Evolutionary conservation across 2,888 invertebrate genomes (phyloP), one percentile per base, ranked within the genome.

Genomic region (Tenthredo amoena): DNA sequence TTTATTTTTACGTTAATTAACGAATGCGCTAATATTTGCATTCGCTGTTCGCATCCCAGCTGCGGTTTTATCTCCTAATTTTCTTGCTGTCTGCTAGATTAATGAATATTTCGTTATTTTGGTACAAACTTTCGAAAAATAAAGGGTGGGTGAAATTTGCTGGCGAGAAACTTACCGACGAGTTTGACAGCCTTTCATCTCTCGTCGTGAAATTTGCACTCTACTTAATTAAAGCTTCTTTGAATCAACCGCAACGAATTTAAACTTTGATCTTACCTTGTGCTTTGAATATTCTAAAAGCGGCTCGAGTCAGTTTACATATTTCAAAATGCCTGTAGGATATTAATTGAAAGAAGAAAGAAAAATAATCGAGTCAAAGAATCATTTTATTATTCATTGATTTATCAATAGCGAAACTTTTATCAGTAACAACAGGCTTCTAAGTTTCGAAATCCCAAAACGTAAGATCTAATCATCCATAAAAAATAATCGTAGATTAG

Each of bases 401-500:
- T 31, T 76, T 6, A 50, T 47, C 12, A 47, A 15, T 26, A 26
- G 26, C 21, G 15, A 26, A 47, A 15, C 7, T 21, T 74, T 15
- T 1, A 58, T 62, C 62, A 12, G 62, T 21, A 7, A n/a, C 34
- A 40, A n/a, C 7, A 37, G 2, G 34, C 15, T 55, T 55, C 6
- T 12, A 79, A 18, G 2, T 12, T 10, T 2, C 21, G 47, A 4
- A 82, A 82, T 10, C 43, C 31, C 34, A 47, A 26, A n/a, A 68
- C 9, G 58, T 31, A 50, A 18, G 68, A 87, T 86, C 90, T 87
- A 90, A 72, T 87, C 87, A 0, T 87, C 88, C 87, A 89, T 87
- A 86, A 89, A 89, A 90, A 90, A 90, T 88, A 90, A 84, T 90
- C 88, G 40, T 89, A 86, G 37, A 90, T 7, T 58, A 89, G 85